Evolutionary conservation across 1,140 invertebrate genomes (phyloP), one percentile per base, ranked within the genome.

Genomic region (Leptopilina boulardi): DNA sequence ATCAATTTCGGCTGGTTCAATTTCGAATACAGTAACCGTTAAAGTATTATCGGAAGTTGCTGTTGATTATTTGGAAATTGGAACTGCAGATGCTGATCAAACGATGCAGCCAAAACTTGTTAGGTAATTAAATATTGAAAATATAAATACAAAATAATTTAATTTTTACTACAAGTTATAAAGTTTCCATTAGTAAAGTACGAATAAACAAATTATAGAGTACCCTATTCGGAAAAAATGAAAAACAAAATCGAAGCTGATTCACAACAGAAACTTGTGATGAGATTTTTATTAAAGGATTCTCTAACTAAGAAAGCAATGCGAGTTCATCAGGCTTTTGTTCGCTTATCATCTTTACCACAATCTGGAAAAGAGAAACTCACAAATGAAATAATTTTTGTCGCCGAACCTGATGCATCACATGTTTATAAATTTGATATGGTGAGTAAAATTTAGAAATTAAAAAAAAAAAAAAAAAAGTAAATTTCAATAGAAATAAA

Each of bases 381-480:
- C 0, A 92, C 94, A 19, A 93, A 95, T 80, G 98, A 99, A 92
- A 96, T 98, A 38, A 95, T 98, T 82, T 99, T 98, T 88, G 95
- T 99, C 30, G 96, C 97, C 15, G 98, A 99, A 88, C 93, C 95
- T n/a, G 98, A 98, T 87, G 92, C 93, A 70, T 91, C 92, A 78
- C 94, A 95, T 82, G 92, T 94, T n/a, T 98, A 99, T 86, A 97
- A 96, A 91, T 96, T 99, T 82, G 97, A 99, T 87, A 92, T 98
- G 93, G 96, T 97, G 88, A 92, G 91, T 51, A 56, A 3, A 51
- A 74, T 70, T 34, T 2, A 4, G 18, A 15, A 54, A 9, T 8
- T 19, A 3, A 38, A 0, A n/a, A 42, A 34, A 75, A 70, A 34
- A 34, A 34, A 34, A 70, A 34, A 34, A 34, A 34, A 92, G 91